Conservation (phyloP, 2,113 vertebrate species). For the Chaetodon auriga region DNA sequence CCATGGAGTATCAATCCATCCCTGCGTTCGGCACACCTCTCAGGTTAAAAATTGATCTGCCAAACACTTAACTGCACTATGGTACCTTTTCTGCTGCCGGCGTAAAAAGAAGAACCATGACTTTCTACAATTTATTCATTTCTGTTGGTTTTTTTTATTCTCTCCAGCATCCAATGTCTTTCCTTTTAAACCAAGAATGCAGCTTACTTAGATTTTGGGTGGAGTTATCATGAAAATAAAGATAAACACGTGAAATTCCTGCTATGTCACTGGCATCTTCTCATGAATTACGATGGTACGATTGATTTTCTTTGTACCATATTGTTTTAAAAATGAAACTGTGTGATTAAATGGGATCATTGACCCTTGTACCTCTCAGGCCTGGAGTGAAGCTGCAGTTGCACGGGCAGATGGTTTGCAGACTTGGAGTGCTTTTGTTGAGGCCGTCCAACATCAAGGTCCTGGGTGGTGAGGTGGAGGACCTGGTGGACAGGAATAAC, state of each 20-base stretch:
- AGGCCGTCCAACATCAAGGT: conserved; percentile 92
- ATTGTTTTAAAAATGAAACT: background rate
- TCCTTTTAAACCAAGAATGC: too few species aligned
- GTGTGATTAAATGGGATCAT: background rate
- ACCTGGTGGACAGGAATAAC: conserved; percentile 83
- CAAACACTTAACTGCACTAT: background rate
- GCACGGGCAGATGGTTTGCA: conserved; percentile 88
- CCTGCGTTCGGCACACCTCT: conserved; percentile 84
- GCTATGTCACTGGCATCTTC: background rate
- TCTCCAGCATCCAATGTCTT: too few species aligned
- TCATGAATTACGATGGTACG: background rate
- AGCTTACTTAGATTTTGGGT: background rate
- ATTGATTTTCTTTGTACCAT: background rate
- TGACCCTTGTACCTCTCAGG: conserved; percentile 79
- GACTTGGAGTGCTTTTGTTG: conserved; percentile 92
- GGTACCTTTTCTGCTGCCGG: background rate
- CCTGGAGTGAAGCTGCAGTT: conserved; percentile 92
- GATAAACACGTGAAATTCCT: background rate
- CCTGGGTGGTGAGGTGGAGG: conserved; percentile 94
- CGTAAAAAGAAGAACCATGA: background rate
- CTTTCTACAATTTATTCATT: background rate
- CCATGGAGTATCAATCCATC: conserved; percentile 92
- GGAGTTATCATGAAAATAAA: background rate
- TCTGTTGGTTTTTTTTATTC: background rate
- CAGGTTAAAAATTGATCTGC: conserved; percentile 54